A percentile compares a stretch with the other conserved stretches of the same genome.
These are phyloP conservation scores for Leptothorax acervorum DNA, from an alignment of 2,888 invertebrate genomes.

Conservation along the genomic window DNA sequence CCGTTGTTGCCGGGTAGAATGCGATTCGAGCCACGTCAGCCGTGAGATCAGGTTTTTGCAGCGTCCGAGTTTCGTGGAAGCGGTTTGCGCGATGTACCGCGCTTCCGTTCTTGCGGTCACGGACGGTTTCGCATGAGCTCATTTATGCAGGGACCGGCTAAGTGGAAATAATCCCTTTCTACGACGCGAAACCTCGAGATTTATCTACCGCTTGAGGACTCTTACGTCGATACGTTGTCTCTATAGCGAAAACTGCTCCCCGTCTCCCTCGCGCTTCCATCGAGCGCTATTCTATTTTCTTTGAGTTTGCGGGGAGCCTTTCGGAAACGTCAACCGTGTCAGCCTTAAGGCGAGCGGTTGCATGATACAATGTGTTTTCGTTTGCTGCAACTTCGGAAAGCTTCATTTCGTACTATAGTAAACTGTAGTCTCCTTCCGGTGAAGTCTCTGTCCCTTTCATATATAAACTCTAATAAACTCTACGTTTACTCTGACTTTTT, in stretches of 20 bases:
- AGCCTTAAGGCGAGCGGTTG: neutral
- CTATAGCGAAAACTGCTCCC: neutral
- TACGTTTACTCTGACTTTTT: neutral
- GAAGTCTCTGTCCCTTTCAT: neutral
- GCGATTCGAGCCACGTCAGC: conserved; percentile 35
- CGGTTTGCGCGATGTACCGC: conserved; percentile 27
- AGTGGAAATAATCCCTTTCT: conserved; percentile 18
- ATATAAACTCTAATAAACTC: neutral
- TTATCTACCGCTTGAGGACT: conserved; percentile 8
- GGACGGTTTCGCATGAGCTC: conserved; percentile 10
- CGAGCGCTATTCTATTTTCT: neutral
- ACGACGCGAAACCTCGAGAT: neutral
- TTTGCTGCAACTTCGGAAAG: neutral
- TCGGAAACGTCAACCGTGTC: neutral
- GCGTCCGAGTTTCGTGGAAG: conserved; percentile 29
- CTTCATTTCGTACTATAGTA: neutral
- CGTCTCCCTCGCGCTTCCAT: neutral
- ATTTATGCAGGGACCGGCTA: conserved; percentile 24
- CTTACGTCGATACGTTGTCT: conserved; percentile 4
- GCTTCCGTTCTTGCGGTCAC: conserved; percentile 24
- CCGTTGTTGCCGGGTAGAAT: neutral
- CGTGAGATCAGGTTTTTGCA: conserved; percentile 40
- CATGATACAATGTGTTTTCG: neutral
- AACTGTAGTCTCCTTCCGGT: neutral
- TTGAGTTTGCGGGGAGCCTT: neutral